Evolutionary conservation across 2,888 invertebrate genomes (phyloP).

Genomic region (Drosophila buzzatii): DNA sequence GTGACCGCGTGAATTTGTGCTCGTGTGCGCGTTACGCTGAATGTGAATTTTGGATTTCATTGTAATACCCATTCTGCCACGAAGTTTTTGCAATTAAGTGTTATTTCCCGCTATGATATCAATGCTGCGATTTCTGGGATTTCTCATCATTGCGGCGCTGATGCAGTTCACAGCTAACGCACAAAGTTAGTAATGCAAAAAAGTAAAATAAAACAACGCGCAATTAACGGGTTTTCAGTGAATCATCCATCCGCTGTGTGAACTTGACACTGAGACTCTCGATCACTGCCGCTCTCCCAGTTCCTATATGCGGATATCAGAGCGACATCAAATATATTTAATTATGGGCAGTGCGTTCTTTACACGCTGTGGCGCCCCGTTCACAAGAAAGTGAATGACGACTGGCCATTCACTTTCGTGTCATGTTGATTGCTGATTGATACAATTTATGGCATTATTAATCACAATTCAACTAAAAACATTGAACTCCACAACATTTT

Average conservation of each 20-base stretch:
- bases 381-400: slow-evolving; percentile 23
- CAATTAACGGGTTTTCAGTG: slow-evolving; percentile 27
- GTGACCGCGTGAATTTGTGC: slow-evolving; percentile 7
- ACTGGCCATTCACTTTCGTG: slow-evolving; percentile 11
- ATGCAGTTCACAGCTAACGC: slow-evolving; percentile 44
- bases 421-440: slow-evolving; percentile 23
- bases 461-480: slow-evolving; percentile 10
- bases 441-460: not conserved
- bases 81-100: slow-evolving; percentile 7
- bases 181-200: slow-evolving; percentile 57
- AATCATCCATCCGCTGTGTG: slow-evolving; percentile 36
- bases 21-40: slow-evolving; percentile 8
- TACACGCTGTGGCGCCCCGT: slow-evolving; percentile 6
- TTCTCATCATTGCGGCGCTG: slow-evolving; percentile 35
- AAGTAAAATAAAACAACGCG: not conserved
- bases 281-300: not conserved
- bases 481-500: slow-evolving; percentile 17
- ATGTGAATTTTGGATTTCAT: slow-evolving; percentile 6
- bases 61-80: not conserved
- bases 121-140: slow-evolving; percentile 29
- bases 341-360: slow-evolving; percentile 16
- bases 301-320: slow-evolving; percentile 13
- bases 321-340: not conserved
- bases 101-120: slow-evolving; percentile 48
- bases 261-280: slow-evolving; percentile 23